Evolutionary conservation across 2,113 vertebrate genomes (phyloP), one percentile per base, ranked within the genome.

Genomic region (Apeltes quadracus): DNA sequence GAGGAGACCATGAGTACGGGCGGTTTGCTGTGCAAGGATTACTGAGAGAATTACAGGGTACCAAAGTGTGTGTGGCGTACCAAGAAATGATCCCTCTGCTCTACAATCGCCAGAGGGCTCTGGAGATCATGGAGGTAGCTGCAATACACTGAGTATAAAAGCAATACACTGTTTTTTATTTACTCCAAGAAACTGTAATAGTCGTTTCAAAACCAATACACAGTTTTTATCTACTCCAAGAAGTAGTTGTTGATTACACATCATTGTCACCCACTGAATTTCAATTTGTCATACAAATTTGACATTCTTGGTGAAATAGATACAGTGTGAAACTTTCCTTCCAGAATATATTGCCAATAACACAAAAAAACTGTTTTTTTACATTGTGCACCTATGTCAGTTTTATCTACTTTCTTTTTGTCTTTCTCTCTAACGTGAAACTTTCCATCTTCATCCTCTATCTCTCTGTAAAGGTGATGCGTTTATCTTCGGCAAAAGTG

Each of bases 1-100:
- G 87, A 43, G 91, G 89, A 29, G 93, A 94, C 72, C 91, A 91
- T 36, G 93, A 90, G 39, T 94, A 94, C 34, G 93, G 93, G 0
- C 89, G 83, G 22, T 93, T 88, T 57, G 93, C 92, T 7, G 65
- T 93, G 16, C 88, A 90, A 72, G 91, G 91, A 23, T 88, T 94
- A 39, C 59, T 91, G 46, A 89, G 76, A 20, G 92, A 92, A 70
- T 61, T 94, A 41, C 61, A 87, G 70, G 86, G 79, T 10, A 91
- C 87, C 11, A 82, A 75, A 12, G 86, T 93, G 7, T 94, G 92
- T 71, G 81, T 94, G 5, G 90, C 93, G 1, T 94, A 93, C 63
- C 88, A 90, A 55, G 88, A 91, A 85, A 93, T 92, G 77, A 93
- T 94, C n/a, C 93, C 92, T 54, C 81, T 92, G 48, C 79, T 91